Evolutionary conservation across 2,888 invertebrate genomes (phyloP).

Genomic region (Zootermopsis nevadensis): DNA sequence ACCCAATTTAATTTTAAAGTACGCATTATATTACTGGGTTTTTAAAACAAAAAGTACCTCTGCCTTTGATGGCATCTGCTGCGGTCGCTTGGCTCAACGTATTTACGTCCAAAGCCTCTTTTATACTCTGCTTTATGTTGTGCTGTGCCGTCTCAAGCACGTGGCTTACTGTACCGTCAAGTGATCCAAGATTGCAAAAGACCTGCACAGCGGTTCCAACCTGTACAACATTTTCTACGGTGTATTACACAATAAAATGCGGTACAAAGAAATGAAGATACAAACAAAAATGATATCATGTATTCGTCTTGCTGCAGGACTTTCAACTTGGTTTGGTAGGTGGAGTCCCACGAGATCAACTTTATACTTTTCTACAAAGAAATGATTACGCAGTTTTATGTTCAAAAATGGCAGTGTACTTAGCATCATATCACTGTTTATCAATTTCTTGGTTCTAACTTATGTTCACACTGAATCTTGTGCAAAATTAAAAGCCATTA

Average conservation of each 20-base stretch:
- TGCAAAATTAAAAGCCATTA: no score
- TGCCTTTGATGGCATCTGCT: constrained; percentile 39
- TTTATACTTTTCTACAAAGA: no score
- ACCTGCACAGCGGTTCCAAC: constrained; percentile 74
- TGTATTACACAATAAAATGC: no score
- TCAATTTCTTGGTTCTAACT: no score
- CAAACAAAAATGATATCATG: not conserved
- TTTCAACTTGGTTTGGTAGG: no score
- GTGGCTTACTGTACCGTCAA: constrained; percentile 64
- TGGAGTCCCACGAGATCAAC: no score
- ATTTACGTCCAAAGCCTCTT: constrained; percentile 65
- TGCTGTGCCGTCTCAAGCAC: constrained; percentile 59
- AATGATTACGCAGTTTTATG: no score
- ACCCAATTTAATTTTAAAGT: not conserved
- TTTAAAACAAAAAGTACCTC: constrained; percentile 46
- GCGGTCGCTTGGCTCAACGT: constrained; percentile 56
- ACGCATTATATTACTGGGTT: not conserved
- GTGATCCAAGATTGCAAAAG: constrained; percentile 68
- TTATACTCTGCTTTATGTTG: constrained; percentile 62
- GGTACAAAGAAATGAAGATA: no score
- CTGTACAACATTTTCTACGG: constrained; percentile 57
- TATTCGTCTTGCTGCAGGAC: no score
- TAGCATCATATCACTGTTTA: no score
- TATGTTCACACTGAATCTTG: no score
- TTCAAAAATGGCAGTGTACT: no score